These are phyloP conservation scores for Pemphigus obesinymphae DNA, from an alignment of 1,140 invertebrate species.

Conservation along the genomic window DNA sequence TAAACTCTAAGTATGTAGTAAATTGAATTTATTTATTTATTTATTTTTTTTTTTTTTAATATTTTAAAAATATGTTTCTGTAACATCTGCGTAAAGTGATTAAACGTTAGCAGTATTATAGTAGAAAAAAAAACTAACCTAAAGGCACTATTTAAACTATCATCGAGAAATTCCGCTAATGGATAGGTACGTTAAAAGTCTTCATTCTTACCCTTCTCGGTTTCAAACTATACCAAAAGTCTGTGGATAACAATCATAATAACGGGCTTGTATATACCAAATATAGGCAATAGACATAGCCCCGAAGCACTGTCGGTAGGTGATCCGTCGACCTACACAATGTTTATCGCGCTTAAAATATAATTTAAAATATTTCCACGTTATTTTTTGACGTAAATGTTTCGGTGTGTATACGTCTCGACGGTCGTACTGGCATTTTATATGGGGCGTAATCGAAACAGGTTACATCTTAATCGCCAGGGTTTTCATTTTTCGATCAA, in stretches of 20 bases:
- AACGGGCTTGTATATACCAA: background rate
- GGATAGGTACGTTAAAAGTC: background rate
- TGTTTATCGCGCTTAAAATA: background rate
- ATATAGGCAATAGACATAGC: background rate
- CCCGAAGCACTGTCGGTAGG: background rate
- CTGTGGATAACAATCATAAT: constrained; percentile 2
- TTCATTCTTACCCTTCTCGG: background rate
- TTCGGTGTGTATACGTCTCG: background rate
- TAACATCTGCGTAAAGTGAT: background rate
- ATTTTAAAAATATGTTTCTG: no score
- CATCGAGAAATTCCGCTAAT: background rate
- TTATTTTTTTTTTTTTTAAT: no score
- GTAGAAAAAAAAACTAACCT: background rate
- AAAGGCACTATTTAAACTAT: background rate
- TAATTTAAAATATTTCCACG: background rate
- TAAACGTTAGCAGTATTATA: no score
- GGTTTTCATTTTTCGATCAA: background rate
- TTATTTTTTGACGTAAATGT: constrained; percentile 12
- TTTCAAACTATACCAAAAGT: background rate
- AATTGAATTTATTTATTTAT: no score
- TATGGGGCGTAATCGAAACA: background rate
- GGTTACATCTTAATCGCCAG: constrained; percentile 8
- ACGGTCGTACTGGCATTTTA: background rate
- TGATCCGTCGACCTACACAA: constrained; percentile 15
- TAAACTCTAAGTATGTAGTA: no score